Evolutionary conservation across 2,113 vertebrate species (phyloP).

Genomic region (Cairina moschata): DNA sequence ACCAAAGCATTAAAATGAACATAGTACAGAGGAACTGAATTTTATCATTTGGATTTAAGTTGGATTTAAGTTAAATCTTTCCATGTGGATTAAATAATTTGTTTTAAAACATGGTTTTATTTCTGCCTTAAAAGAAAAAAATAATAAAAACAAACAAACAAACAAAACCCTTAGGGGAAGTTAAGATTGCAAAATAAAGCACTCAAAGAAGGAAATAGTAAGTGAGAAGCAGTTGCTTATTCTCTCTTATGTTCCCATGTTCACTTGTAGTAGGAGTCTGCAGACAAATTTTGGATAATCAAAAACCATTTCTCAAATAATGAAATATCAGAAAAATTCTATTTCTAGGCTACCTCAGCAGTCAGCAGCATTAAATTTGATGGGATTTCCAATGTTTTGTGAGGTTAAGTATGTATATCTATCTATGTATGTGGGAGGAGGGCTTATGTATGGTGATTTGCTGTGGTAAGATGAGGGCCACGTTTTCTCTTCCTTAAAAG

Average conservation of each 20-base stretch:
- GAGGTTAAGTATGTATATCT: not conserved
- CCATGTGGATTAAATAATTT: not conserved
- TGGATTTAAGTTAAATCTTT: not conserved
- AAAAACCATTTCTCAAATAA: not conserved
- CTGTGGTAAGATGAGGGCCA: not conserved
- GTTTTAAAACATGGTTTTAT: not conserved
- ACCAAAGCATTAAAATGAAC: not conserved
- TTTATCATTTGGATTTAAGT: not conserved
- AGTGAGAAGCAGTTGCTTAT: not conserved
- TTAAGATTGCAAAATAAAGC: not conserved
- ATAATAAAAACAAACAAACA: not conserved
- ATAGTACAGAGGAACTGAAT: rapidly evolving
- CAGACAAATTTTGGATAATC: not conserved
- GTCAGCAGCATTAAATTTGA: not conserved
- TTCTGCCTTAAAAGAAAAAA: not conserved
- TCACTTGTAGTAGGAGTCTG: not conserved
- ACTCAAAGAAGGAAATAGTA: not conserved
- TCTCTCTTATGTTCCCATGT: not conserved
- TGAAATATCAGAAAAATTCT: not conserved
- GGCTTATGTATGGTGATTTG: not conserved
- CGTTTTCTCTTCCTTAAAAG: not conserved
- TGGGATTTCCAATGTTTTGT: not conserved
- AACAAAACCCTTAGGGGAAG: not conserved
- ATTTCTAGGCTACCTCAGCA: not conserved
- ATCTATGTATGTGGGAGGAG: too few species aligned